phyloP scores from a whole-genome alignment of 1,140 invertebrate genomes.

The Drosophila melanica region DNA sequence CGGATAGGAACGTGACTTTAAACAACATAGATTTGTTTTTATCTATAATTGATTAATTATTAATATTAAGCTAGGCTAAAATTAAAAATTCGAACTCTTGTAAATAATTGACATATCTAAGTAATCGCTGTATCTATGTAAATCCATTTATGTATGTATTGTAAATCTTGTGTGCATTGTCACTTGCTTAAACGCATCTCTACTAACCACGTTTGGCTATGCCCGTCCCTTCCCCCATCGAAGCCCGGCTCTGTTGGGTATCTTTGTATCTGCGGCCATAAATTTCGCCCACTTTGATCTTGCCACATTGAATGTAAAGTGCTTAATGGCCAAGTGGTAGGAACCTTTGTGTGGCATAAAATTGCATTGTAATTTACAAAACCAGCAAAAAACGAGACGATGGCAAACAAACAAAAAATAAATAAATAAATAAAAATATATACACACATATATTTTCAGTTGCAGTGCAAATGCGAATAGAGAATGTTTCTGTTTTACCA shows the following conservation, averaged over 20 bases:
- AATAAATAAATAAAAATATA: conserved; percentile 12
- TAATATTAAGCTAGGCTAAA: too few species aligned
- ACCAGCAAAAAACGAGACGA: conserved; percentile 15
- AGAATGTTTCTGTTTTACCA: conserved; percentile 25
- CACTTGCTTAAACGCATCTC: conserved; percentile 9
- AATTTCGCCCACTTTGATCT: conserved; percentile 79
- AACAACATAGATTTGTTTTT: too few species aligned
- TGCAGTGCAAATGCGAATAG: conserved; percentile 46
- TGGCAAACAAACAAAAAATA: conserved; percentile 7
- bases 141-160: too few species aligned
- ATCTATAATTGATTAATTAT: too few species aligned
- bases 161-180: too few species aligned
- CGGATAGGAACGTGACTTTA: too few species aligned
- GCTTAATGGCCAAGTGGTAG: conserved; percentile 71
- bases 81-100: too few species aligned
- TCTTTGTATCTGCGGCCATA: conserved; percentile 69
- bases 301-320: conserved; percentile 81
- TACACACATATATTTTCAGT: conserved; percentile 40
- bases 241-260: conserved; percentile 47
- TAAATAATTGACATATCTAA: too few species aligned
- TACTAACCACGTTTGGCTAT: background rate
- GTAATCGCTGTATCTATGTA: too few species aligned
- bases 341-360: conserved; percentile 75
- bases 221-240: conserved; percentile 1
- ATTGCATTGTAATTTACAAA: conserved; percentile 79